Conservation (phyloP, 2,113 vertebrate species). For the Pedetes capensis region DNA sequence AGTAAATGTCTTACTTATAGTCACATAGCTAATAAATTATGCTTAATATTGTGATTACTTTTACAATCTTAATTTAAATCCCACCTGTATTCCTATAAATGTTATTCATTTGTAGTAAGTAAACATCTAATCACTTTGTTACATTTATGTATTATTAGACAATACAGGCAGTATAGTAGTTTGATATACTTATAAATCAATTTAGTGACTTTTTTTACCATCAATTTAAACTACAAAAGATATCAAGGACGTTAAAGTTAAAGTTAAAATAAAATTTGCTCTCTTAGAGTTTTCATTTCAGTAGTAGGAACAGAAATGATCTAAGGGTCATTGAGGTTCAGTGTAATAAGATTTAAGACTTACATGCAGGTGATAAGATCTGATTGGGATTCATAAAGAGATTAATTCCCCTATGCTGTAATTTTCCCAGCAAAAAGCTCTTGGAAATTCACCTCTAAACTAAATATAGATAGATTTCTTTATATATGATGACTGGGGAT, state of each 20-base stretch:
- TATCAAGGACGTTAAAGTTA: not conserved
- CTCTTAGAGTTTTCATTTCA: not conserved
- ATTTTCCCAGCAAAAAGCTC: not conserved
- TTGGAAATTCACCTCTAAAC: not conserved
- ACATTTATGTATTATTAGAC: not conserved
- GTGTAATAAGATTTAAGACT: not conserved
- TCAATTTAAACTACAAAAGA: not conserved
- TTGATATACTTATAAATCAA: not conserved
- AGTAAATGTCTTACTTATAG: not conserved
- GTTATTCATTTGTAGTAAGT: not conserved
- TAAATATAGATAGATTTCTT: not conserved
- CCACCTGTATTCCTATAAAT: not conserved
- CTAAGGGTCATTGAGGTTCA: not conserved
- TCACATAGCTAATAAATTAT: not conserved
- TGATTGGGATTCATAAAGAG: not conserved
- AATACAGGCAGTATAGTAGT: not conserved
- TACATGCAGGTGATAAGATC: not conserved
- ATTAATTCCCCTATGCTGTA: fast-evolving
- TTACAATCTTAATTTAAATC: not conserved
- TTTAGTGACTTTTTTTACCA: not conserved
- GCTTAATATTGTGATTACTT: too few species aligned
- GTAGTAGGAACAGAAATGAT: not conserved
- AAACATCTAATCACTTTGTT: not conserved
- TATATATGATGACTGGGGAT: too few species aligned
- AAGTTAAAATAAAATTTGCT: not conserved